Evolutionary conservation across 2,888 invertebrate genomes (phyloP), one percentile per base, ranked within the genome.

Genomic region (Blomia tropicalis): DNA sequence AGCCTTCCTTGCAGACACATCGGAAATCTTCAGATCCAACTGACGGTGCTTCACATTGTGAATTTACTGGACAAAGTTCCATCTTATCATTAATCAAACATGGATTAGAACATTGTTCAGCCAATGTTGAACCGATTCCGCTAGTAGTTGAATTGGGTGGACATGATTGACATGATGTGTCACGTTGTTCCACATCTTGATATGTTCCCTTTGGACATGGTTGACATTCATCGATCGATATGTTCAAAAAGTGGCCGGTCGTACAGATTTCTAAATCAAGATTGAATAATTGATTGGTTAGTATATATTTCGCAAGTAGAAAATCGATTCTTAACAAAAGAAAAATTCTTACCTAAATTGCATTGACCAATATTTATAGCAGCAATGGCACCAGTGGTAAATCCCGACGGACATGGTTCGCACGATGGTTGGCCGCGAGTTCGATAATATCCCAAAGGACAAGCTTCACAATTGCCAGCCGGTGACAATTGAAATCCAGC

Each of bases 131-230:
- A 64, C 87, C 88, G 1, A 81, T 78, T 69, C 80, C 81, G 70
- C 83, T 83, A 0, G 93, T 93, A 70, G 90, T 91, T 23, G 87
- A 89, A 72, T 90, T 90, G 44, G 86, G 83, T 29, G 90, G 89
- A 71, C 93, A 93, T 43, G 83, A 80, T 60, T 87, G 77, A 73
- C 92, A 93, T 43, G 81, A 79, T 0, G 86, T 85, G 72, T 93
- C 73, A 19, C 70, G 89, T 71, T 91, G 89, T 0, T 84, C 80
- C 70, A 88, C 86, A 1, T 90, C 80, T 73, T 91, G 93, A 73
- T 89, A 95, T 63, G 82, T 87, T 66, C 90, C 90, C 73, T 86
- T 86, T 68, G 85, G 84, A 73, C 95, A 95, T 65, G 82, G 81
- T 58, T 86, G 77, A 71, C 95, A 95, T 73, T 91, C 90, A 65